A percentile compares a stretch with the other conserved stretches of the same genome.
Evolutionary conservation across 2,113 vertebrate genomes (phyloP).

Genomic region (Accipiter virgatus): DNA sequence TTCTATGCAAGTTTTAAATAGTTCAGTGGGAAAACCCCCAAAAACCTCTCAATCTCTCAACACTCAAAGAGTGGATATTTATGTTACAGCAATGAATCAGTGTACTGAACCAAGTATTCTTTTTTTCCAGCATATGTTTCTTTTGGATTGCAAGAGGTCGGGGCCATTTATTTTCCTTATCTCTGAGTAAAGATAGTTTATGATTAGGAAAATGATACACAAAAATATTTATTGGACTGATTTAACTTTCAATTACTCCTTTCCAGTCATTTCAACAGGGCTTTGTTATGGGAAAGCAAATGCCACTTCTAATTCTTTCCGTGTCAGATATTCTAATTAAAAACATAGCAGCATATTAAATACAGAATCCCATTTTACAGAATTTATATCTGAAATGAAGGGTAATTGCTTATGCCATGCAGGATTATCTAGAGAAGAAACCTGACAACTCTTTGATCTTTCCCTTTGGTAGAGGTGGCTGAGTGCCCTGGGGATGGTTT

Average conservation of each 20-base stretch:
- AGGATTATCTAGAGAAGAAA: neutral
- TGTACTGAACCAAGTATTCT: neutral
- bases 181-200: neutral
- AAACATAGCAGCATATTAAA: neutral
- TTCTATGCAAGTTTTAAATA: neutral
- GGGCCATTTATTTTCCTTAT: neutral
- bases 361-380: neutral
- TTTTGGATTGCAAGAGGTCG: neutral
- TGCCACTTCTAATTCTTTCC: neutral
- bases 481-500: neutral
- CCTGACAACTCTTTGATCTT: neutral
- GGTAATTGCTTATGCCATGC: neutral
- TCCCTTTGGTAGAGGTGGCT: neutral
- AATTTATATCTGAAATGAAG: neutral
- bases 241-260: neutral
- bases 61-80: neutral
- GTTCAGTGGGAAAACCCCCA: too few relatives aligned
- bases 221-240: neutral
- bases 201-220: neutral
- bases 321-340: neutral
- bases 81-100: neutral
- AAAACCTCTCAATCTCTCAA: neutral
- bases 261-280: neutral
- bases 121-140: neutral
- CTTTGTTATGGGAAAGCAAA: neutral